phyloP scores from a whole-genome alignment of 2,888 invertebrate species.

The Cheilosia pagana region DNA sequence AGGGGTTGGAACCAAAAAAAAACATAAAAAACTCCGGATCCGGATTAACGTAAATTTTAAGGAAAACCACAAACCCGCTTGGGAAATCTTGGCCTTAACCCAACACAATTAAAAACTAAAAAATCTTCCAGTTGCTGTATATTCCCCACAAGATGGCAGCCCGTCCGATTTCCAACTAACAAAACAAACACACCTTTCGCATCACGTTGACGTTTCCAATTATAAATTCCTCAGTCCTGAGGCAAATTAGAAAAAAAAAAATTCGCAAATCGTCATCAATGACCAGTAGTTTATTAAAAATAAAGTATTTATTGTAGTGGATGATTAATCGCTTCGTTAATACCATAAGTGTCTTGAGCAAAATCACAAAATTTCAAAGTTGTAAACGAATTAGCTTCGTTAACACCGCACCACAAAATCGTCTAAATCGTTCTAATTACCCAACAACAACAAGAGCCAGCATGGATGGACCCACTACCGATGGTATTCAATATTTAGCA shows the following conservation, averaged over 20 bases:
- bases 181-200: slow-evolving; percentile 2
- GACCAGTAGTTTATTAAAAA: slow-evolving; percentile 11
- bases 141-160: slow-evolving; percentile 2
- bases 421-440: neutral
- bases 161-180: neutral
- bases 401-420: slow-evolving; percentile 8
- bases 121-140: neutral
- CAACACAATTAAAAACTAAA: no score
- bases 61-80: no score
- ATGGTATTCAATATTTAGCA: slow-evolving; percentile 81
- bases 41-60: no score
- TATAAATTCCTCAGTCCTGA: slow-evolving; percentile 7
- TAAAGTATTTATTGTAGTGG: slow-evolving; percentile 25
- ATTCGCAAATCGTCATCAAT: neutral
- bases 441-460: slow-evolving; percentile 38
- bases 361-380: slow-evolving; percentile 1
- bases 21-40: no score
- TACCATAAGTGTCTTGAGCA: slow-evolving; percentile 12
- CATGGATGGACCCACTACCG: slow-evolving; percentile 49
- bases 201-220: slow-evolving; percentile 45
- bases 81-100: no score
- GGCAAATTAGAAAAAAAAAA: slow-evolving; percentile 2
- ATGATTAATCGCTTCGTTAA: slow-evolving; percentile 21
- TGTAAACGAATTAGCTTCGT: neutral
- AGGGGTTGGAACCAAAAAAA: no score